Evolutionary conservation across 1,140 invertebrate genomes (phyloP), one percentile per base, ranked within the genome.

Genomic region (Drosophila eugracilis): DNA sequence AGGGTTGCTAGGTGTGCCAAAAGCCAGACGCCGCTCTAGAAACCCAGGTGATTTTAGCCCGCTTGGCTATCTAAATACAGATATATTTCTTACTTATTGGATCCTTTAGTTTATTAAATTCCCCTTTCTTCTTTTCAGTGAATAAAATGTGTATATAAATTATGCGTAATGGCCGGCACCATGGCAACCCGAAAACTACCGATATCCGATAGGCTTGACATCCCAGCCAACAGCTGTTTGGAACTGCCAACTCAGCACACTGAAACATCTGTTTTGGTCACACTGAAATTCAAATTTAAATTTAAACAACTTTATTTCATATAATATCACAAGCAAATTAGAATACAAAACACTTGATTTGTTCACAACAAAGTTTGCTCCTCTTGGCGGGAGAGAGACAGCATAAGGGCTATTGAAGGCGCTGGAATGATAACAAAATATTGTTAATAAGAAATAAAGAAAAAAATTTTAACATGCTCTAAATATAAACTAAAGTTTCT

Each of bases 281-380:
- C 5, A 6, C 5, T 4, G 1, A 6, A 2, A 45, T 57, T n/a
- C 1, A 14, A 32, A 41, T 70, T 50, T 21, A 75, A 52, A 24
- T 75, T 45, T 26, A 75, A 65, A 7, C 17, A 78, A 26, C 3
- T 81, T 77, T 86, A 85, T 81, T 86, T 63, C 24, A 44, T n/a
- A 55, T 75, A 79, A 86, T 85, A 85, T 85, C 81, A 85, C 81
- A 85, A 66, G 49, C 26, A 78, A 63, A 62, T 41, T 60, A 75
- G 9, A 62, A 69, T 59, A 78, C 44, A 75, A 19, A 74, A 75
- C 48, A 57, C 47, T 55, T 44, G 10, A 39, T 44, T 30, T 45
- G 14, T 54, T 73, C 21, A 76, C 45, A 74, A 41, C 41, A 77
- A 54, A n/a, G 24, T 58, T 65, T 55, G 30, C 9, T 62, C 59